Percentiles rank a stretch among this genome's conserved stretches.
These are phyloP conservation scores for Diloba caeruleocephala DNA, from an alignment of 2,888 invertebrate genomes.

Conservation along the genomic window DNA sequence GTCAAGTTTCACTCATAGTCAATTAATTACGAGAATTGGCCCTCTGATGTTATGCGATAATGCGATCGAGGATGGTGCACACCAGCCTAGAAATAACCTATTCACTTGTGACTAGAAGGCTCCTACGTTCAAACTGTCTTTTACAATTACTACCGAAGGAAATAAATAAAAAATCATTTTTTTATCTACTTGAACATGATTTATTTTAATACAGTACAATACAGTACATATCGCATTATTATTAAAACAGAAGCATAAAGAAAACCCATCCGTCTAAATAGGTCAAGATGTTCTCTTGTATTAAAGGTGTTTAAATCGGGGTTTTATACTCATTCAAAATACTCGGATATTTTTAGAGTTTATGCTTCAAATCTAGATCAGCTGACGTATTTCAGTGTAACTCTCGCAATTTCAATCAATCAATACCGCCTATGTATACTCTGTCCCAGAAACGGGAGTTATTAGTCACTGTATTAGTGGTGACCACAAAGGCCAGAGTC, in stretches of 20 bases:
- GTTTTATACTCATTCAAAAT: conserved; percentile 55
- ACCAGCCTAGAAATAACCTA: too few species aligned
- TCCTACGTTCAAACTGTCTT: neutral
- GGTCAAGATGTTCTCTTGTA: conserved; percentile 67
- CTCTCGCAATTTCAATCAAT: conserved; percentile 26
- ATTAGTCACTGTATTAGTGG: neutral
- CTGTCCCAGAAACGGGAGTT: conserved; percentile 3
- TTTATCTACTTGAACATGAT: too few species aligned
- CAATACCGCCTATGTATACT: conserved; percentile 9
- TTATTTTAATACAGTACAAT: neutral
- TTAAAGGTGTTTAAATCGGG: conserved; percentile 60
- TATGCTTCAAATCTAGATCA: conserved; percentile 31
- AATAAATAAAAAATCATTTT: too few species aligned
- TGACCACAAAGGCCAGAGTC: neutral
- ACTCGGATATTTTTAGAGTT: conserved; percentile 55
- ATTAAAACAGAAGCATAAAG: conserved; percentile 19
- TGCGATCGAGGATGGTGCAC: too few species aligned
- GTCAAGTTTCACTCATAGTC: too few species aligned
- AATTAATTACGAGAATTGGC: too few species aligned
- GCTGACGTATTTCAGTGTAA: conserved; percentile 42
- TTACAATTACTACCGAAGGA: neutral
- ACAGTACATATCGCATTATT: neutral
- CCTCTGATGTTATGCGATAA: too few species aligned
- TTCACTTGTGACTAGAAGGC: too few species aligned
- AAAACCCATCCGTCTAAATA: conserved; percentile 45